Evolutionary conservation across 92 coral and sea anemone genomes (phyloP).

Genomic region (Parazoanthus swiftii): DNA sequence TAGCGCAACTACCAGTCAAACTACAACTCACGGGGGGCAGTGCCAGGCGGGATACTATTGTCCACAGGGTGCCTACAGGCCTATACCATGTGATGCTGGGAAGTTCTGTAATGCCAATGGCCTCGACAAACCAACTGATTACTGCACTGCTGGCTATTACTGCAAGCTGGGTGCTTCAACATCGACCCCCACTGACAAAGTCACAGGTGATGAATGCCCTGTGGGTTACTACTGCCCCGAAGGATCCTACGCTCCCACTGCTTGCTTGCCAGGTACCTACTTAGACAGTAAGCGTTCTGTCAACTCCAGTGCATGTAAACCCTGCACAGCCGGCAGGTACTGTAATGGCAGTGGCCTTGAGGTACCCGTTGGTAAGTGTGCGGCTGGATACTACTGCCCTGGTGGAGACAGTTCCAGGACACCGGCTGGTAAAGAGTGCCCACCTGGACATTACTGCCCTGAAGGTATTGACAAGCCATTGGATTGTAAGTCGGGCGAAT

Average conservation of each 20-base stretch:
- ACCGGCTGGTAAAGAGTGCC: constrained; percentile 80
- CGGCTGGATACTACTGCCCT: constrained; percentile 91
- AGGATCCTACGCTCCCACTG: constrained; percentile 69
- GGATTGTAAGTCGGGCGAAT: constrained; percentile 83
- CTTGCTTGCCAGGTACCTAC: constrained; percentile 88
- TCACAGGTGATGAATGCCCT: constrained; percentile 85
- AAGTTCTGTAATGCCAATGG: constrained; percentile 78
- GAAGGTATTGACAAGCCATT: constrained; percentile 74
- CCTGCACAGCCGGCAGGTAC: constrained; percentile 78
- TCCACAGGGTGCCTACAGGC: constrained; percentile 74
- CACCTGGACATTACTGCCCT: constrained; percentile 71
- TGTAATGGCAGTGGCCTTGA: constrained; percentile 88
- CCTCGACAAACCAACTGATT: constrained; percentile 76
- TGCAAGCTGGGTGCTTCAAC: constrained; percentile 72
- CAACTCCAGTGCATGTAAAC: constrained; percentile 68
- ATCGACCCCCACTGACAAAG: constrained; percentile 74
- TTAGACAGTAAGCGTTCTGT: constrained; percentile 76
- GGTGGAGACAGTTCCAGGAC: constrained; percentile 81
- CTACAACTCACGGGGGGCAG: constrained; percentile 84
- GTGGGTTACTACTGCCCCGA: constrained; percentile 80
- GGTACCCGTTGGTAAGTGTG: constrained; percentile 79
- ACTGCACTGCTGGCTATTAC: constrained; percentile 89
- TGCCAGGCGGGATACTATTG: constrained; percentile 93
- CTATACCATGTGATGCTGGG: constrained; percentile 85
- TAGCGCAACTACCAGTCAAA: constrained; percentile 81